Evolutionary conservation across 1,140 invertebrate genomes (phyloP), one percentile per base, ranked within the genome.

Genomic region (Zophobas morio): DNA sequence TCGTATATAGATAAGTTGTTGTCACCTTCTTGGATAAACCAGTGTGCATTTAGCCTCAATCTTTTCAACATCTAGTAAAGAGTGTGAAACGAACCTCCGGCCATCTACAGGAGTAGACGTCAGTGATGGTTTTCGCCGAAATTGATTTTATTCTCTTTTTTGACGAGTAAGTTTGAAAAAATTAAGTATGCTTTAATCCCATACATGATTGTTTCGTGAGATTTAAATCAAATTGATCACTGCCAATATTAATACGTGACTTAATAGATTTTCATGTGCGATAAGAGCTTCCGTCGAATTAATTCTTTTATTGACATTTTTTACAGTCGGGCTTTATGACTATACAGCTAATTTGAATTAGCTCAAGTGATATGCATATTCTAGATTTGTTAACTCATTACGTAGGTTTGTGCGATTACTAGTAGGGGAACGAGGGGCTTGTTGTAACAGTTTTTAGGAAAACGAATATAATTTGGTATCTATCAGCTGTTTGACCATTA

Each of bases 91-190:
- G 20, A 20, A 20, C 20, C 53, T 54, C 53, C 35, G 35, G 35
- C 33, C 53, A 54, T 54, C 56, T 60, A 60, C 56, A 32, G 37
- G 35, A 20, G 56, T 42, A 66, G 60, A 20, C n/a, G 39, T 42
- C 37, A 66, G 60, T 66, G 37, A 66, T 66, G 60, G 60, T 66
- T 66, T 66, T 46, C 20, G 32, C 60, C 60, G 60, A 66, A 42
- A 66, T 66, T 33, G 60, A 66, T 40, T 42, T 66, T 36, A 66
- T 66, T 36, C 42, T 66, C 37, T n/a, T 66, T 40, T 66, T 66
- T n/a, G 60, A 66, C 20, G 37, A 37, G 60, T 66, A 66, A 66
- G 60, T 66, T 51, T 20, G 20, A 6, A 51, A 2, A n/a, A 20
- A 2, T 51, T 4, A 46, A 46, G 6, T 51, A 20, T 6, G 2